Evolutionary conservation across 2,888 invertebrate species (phyloP).

Genomic region (Heliconius cydno): DNA sequence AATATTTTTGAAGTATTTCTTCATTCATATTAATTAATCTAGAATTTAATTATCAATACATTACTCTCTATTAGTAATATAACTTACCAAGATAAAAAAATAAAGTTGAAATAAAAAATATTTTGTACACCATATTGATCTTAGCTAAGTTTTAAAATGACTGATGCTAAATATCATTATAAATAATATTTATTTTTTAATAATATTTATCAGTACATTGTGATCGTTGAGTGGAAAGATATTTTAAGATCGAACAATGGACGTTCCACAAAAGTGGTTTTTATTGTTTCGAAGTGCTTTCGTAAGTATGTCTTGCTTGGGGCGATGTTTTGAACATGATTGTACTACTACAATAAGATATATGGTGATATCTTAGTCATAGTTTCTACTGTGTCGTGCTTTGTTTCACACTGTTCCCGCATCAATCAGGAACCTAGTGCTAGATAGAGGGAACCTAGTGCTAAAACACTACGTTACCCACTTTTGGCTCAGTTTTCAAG

Average conservation of each 20-base stretch:
- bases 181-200: slow-evolving; percentile 6
- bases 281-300: slow-evolving; percentile 59
- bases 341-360: not conserved
- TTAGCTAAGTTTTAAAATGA: not conserved
- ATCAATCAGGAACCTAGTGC: too few relatives aligned
- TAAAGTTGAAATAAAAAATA: slow-evolving; percentile 1
- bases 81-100: slow-evolving; percentile 1
- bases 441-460: not conserved
- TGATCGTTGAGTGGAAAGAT: slow-evolving; percentile 69
- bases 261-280: slow-evolving; percentile 65
- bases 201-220: slow-evolving; percentile 65
- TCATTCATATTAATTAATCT: too few relatives aligned
- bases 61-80: not conserved
- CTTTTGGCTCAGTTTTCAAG: not conserved
- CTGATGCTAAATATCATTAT: not conserved
- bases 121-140: not conserved
- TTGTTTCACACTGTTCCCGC: not conserved
- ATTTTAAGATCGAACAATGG: slow-evolving; percentile 69
- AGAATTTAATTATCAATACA: too few relatives aligned
- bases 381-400: not conserved
- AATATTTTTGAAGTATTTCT: not conserved
- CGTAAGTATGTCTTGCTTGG: slow-evolving; percentile 35
- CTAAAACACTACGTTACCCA: not conserved
- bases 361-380: not conserved
- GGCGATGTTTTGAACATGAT: slow-evolving; percentile 28